These are phyloP conservation scores for Tachysurus vachellii DNA, from an alignment of 2,113 vertebrate species.

Conservation along the genomic window DNA sequence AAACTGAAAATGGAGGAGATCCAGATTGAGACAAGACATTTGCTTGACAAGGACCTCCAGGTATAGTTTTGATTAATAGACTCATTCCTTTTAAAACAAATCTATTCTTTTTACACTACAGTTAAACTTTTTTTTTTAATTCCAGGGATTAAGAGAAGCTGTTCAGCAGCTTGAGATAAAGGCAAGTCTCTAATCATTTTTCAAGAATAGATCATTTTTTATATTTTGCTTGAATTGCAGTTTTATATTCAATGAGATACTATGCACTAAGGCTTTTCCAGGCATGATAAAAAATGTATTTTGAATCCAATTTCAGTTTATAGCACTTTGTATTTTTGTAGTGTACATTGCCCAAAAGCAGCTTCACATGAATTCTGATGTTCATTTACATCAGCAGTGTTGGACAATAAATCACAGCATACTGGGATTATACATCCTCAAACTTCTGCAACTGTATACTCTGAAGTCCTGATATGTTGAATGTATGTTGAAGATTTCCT, in stretches of 20 bases:
- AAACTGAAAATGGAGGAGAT: conserved; percentile 72
- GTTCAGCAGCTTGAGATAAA: conserved; percentile 72
- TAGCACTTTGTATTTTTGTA: neutral
- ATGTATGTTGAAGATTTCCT: neutral
- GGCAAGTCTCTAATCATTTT: conserved; percentile 59
- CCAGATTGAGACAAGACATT: conserved; percentile 72
- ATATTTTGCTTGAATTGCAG: neutral
- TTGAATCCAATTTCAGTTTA: neutral
- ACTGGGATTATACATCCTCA: too few relatives aligned
- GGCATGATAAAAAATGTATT: neutral
- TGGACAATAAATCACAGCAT: neutral
- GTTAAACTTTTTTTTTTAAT: conserved; percentile 39
- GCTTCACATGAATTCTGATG: neutral
- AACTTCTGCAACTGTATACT: neutral
- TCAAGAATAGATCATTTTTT: neutral
- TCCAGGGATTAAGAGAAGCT: conserved; percentile 75
- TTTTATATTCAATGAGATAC: neutral
- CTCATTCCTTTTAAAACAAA: neutral
- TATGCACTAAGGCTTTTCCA: neutral
- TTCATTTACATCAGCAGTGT: neutral
- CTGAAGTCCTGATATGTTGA: neutral
- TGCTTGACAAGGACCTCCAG: conserved; percentile 73
- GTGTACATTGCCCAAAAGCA: neutral
- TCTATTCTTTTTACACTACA: neutral
- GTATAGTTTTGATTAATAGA: conserved; percentile 57